Conservation (phyloP, 1,140 invertebrate species). For the Cepaea nemoralis region DNA sequence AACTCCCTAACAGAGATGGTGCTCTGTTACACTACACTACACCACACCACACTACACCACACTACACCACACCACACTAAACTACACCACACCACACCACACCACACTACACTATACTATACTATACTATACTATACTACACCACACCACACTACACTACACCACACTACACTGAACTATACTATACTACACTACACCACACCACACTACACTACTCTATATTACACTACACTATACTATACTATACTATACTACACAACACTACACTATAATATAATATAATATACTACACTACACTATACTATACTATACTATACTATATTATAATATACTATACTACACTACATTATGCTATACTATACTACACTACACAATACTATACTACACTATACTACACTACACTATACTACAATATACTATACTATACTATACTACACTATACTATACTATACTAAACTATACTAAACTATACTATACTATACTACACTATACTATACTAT, state of each 20-base stretch:
- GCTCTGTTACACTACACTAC: background rate
- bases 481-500: background rate
- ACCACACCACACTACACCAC: background rate
- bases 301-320: background rate
- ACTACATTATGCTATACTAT: background rate
- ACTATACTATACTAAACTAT: background rate
- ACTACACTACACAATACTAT: background rate
- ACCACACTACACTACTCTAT: conserved; percentile 36
- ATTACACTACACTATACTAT: conserved; percentile 21
- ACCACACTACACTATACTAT: conserved; percentile 44
- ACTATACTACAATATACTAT: background rate
- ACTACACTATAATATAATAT: conserved; percentile 38
- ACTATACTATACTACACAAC: conserved; percentile 33
- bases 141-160: conserved; percentile 35
- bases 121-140: conserved; percentile 43
- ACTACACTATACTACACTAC: background rate
- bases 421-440: background rate
- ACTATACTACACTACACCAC: conserved; percentile 31
- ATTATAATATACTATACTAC: background rate
- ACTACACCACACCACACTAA: background rate
- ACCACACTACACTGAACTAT: conserved; percentile 27
- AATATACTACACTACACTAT: conserved; percentile 19
- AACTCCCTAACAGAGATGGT: too few relatives aligned
- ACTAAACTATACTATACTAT: background rate
- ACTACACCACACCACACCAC: conserved; percentile 41